Percentiles rank a stretch among this genome's conserved stretches.
phyloP scores from a whole-genome alignment of 1,140 invertebrate genomes.

The Portunus trituberculatus region DNA sequence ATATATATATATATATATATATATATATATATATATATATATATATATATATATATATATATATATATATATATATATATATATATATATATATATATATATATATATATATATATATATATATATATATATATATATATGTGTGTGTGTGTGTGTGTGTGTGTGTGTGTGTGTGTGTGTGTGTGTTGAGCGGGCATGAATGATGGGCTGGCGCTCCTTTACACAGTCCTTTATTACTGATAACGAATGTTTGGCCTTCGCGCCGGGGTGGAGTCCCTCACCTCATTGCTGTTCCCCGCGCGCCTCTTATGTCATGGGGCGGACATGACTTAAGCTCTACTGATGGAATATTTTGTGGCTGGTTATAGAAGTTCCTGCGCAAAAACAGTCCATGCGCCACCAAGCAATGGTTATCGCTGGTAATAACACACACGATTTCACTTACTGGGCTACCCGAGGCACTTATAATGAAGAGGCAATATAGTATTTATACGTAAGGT shows the following conservation, averaged over 20 bases:
- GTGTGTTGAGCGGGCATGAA: background rate
- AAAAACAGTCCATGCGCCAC: background rate
- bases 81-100: background rate
- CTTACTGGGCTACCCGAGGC: background rate
- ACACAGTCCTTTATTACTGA: conserved; percentile 33
- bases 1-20: conserved; percentile 56
- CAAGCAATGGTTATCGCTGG: background rate
- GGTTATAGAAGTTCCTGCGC: background rate
- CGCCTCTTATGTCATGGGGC: background rate
- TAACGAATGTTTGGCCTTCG: conserved; percentile 27
- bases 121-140: background rate
- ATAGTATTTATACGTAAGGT: conserved; percentile 26
- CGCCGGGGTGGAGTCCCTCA: background rate
- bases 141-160: conserved; percentile 10
- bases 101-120: background rate
- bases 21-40: conserved; percentile 47
- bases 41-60: conserved; percentile 46
- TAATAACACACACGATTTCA: background rate
- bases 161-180: conserved; percentile 35
- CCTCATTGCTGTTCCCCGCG: background rate
- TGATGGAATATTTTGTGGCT: background rate
- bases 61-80: background rate
- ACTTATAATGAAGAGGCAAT: background rate
- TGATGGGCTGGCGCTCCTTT: background rate
- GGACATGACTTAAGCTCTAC: background rate